These are phyloP conservation scores for Drosophila subquinaria DNA, from an alignment of 2,888 invertebrate species.

Conservation along the genomic window DNA sequence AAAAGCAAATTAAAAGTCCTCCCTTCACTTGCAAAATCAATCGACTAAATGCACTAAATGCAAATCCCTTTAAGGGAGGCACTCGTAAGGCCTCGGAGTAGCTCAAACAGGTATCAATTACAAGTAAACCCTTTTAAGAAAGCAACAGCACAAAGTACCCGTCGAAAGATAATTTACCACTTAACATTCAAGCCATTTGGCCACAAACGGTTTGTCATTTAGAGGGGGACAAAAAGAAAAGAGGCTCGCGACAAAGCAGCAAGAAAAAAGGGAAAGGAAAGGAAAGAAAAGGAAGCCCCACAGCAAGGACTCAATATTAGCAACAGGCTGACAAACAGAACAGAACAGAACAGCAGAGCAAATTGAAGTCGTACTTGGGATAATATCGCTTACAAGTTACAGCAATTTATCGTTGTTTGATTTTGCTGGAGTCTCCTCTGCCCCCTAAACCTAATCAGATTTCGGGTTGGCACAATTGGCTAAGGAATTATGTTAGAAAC, in stretches of 20 bases:
- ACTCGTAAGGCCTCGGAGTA: conserved; percentile 50
- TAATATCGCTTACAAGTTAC: conserved; percentile 76
- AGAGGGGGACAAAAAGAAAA: conserved; percentile 4
- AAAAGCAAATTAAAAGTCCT: neutral
- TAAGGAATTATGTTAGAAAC: conserved; percentile 60
- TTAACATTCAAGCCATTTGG: conserved; percentile 59
- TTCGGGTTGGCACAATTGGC: conserved; percentile 75
- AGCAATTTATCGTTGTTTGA: conserved; percentile 80
- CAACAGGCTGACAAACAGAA: conserved; percentile 63
- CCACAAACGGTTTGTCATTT: conserved; percentile 34
- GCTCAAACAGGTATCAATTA: conserved; percentile 55
- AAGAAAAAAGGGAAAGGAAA: too few species aligned
- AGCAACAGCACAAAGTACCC: conserved; percentile 33
- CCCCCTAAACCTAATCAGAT: conserved; percentile 69
- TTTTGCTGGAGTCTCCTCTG: conserved; percentile 38
- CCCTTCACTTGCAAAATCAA: conserved; percentile 38
- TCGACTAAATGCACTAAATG: conserved; percentile 56
- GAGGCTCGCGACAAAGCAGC: conserved; percentile 30
- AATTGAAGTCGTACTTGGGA: conserved; percentile 52
- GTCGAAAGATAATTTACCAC: conserved; percentile 68
- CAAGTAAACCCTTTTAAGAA: conserved; percentile 67
- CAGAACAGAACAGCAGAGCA: conserved; percentile 39
- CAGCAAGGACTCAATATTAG: conserved; percentile 47
- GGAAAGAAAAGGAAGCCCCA: conserved; percentile 57
- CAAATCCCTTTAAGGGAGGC: conserved; percentile 35